Conservation (phyloP, 2,888 invertebrate species). For the Chrysodeixis includens region DNA sequence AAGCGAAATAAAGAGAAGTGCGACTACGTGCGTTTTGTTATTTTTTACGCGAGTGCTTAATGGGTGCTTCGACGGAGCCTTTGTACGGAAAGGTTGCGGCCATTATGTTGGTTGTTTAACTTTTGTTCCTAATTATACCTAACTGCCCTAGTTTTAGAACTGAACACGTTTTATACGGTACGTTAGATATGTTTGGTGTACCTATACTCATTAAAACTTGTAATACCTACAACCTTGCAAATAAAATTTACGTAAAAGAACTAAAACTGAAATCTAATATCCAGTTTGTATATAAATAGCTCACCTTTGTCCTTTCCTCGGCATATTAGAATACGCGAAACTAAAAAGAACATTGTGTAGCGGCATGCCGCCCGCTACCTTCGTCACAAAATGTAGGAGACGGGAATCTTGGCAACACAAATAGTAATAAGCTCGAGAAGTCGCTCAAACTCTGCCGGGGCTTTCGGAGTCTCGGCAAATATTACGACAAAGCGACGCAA, state of each 20-base stretch:
- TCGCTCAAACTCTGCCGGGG: slow-evolving; percentile 74
- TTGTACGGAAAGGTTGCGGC: slow-evolving; percentile 48
- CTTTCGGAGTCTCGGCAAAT: slow-evolving; percentile 80
- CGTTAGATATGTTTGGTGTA: neutral
- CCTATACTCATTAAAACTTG: neutral
- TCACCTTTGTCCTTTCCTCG: neutral
- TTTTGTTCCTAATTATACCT: neutral
- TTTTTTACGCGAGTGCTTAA: slow-evolving; percentile 54
- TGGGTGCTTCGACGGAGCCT: slow-evolving; percentile 39
- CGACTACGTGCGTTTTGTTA: slow-evolving; percentile 38
- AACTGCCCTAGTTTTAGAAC: neutral
- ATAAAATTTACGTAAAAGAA: neutral
- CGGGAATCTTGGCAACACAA: slow-evolving; percentile 79
- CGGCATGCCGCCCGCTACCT: slow-evolving; percentile 31
- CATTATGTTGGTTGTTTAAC: slow-evolving; percentile 37
- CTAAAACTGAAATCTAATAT: slow-evolving; percentile 2
- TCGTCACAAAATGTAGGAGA: slow-evolving; percentile 66
- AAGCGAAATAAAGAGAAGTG: slow-evolving; percentile 50
- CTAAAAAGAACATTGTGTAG: slow-evolving; percentile 24
- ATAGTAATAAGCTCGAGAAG: slow-evolving; percentile 85
- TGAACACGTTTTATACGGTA: neutral
- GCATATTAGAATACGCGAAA: slow-evolving; percentile 15
- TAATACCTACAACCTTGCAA: neutral
- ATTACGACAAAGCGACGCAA: slow-evolving; percentile 82
- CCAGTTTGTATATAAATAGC: neutral